Evolutionary conservation across 2,888 invertebrate species (phyloP).

Genomic region (Aphidius colemani): DNA sequence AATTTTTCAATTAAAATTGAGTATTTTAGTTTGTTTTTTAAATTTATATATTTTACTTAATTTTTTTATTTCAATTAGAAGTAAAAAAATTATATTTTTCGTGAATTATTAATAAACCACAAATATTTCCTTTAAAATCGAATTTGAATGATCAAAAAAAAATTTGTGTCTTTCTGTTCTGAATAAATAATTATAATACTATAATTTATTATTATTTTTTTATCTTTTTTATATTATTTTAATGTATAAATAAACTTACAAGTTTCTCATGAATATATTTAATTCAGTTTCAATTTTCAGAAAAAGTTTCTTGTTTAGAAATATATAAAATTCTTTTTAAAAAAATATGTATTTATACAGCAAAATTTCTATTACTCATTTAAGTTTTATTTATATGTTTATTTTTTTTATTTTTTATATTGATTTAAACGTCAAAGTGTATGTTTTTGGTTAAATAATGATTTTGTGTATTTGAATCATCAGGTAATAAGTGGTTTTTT

Average conservation of each 20-base stretch:
- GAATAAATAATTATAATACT: conserved; percentile 17
- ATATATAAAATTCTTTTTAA: no score
- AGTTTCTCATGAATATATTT: conserved; percentile 17
- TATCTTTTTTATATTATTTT: no score
- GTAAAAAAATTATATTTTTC: no score
- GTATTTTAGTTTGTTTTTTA: not conserved
- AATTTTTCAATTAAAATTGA: not conserved
- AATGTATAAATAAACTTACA: no score
- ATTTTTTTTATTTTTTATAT: not conserved
- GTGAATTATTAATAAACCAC: no score
- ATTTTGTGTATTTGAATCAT: not conserved
- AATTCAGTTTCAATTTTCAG: conserved; percentile 3
- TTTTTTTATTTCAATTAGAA: no score
- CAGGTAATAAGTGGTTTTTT: conserved; percentile 15
- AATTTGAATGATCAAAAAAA: not conserved
- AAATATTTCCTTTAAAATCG: no score
- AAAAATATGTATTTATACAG: no score
- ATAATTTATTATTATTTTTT: conserved; percentile 5
- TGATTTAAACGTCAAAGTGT: not conserved
- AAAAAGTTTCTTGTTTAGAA: not conserved
- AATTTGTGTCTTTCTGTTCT: conserved; percentile 8
- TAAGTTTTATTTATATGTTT: not conserved
- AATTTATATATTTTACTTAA: not conserved
- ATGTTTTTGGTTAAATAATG: conserved; percentile 15
- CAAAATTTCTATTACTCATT: not conserved